Base-by-base conservation (phyloP, 2,888 invertebrate species). In the Athalia circularis region DNA sequence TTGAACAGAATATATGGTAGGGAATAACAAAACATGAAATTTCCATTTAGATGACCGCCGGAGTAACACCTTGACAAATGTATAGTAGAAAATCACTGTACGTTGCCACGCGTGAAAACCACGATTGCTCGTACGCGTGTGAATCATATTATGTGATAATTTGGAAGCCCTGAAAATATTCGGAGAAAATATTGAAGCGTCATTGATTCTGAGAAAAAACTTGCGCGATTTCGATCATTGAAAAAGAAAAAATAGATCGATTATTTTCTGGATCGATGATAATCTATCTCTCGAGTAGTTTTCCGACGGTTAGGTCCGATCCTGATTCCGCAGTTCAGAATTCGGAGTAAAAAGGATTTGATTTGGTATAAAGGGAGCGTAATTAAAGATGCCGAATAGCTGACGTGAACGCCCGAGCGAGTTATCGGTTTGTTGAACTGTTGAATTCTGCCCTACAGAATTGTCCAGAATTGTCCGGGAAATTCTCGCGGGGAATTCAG, bases 11-110 rank as follows among this genome's bases (percentile, higher is more conserved):
- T 68, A 29, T 68, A 68, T 54, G 52, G 68, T 68, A 29, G 68
- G 52, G 54, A 68, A 68, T 54, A 29, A 68, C 68, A 68, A 68
- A 68, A 68, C 68, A 52, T 68, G 50, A 68, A 68, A 68, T 68
- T 68, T 68, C 68, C 68, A 68, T 68, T 68, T 68, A 68, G 68
- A 68, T 68, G 68, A 54, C 68, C 68, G 52, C 15, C 68, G 52
- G 54, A 68, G 68, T 68, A 68, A 68, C 68, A 68, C 52, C 52
- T 68, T 68, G 52, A 3, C 50, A 15, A 68, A 68, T 68, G 50
- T 68, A n/a, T n/a, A 50, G 47, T 54, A 9, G 68, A 54, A 68
- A 68, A 68, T 52, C 68, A 50, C 52, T 68, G 68, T 68, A 15
- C 47, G 68, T 54, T 68, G n/a, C 52, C 52, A 50, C 50, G 68